A percentile compares a stretch with the other conserved stretches of the same genome.
Conservation (phyloP, 1,140 invertebrate species). For the Drosophila subobscura region DNA sequence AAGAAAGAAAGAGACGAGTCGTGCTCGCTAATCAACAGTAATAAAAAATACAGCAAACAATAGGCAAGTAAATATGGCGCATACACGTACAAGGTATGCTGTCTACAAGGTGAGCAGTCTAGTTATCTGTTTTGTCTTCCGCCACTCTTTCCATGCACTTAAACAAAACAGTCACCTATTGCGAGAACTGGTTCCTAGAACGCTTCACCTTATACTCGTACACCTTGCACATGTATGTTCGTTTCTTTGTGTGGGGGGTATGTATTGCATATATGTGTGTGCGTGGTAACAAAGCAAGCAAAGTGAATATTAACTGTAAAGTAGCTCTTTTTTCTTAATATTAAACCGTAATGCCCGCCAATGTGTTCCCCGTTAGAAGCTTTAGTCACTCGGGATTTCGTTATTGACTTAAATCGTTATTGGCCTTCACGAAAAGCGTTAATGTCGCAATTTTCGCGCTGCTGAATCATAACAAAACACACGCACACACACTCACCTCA, state of each 20-base stretch:
- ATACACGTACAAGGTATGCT: constrained; percentile 16
- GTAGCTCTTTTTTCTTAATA: constrained; percentile 38
- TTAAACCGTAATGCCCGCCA: constrained; percentile 29
- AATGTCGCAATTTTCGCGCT: constrained; percentile 49
- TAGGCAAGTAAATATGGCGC: constrained; percentile 69
- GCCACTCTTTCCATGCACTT: too few relatives aligned
- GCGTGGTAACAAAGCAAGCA: constrained; percentile 36
- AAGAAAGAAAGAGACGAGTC: constrained; percentile 10
- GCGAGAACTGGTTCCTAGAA: too few relatives aligned
- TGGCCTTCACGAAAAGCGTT: constrained; percentile 58
- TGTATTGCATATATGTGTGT: constrained; percentile 43
- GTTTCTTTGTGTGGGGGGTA: constrained; percentile 13
- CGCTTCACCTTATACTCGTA: too few relatives aligned
- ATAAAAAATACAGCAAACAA: constrained; percentile 57
- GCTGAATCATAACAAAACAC: constrained; percentile 66
- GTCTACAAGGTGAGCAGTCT: background rate
- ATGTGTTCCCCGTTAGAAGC: constrained; percentile 27
- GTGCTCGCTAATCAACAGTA: constrained; percentile 55
- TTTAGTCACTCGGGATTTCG: constrained; percentile 43
- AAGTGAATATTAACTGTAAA: constrained; percentile 58
- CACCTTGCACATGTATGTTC: too few relatives aligned
- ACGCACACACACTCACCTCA: constrained; percentile 65
- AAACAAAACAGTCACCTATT: too few relatives aligned
- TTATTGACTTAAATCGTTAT: constrained; percentile 14
- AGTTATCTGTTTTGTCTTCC: too few relatives aligned